Evolutionary conservation across 2,113 vertebrate species (phyloP).

Genomic region (Tetraodon nigroviridis): DNA sequence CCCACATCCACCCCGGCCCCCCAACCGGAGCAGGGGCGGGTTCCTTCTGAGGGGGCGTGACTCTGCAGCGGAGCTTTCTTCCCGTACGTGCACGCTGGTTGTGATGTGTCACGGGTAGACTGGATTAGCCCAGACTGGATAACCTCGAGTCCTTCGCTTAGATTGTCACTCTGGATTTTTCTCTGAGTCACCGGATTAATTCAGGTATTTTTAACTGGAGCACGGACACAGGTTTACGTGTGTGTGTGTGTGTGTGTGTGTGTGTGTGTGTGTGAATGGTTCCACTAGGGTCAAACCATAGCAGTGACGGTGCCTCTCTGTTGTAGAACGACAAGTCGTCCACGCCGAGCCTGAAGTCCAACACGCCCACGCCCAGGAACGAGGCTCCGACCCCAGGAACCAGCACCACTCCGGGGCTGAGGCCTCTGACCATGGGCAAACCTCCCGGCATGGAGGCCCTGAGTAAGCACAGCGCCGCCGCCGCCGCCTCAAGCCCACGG

Average conservation of each 20-base stretch:
- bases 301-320: constrained; percentile 22
- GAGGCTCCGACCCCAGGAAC: constrained; percentile 92
- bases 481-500: no score
- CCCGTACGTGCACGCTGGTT: constrained; percentile 16
- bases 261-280: background rate
- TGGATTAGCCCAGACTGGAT: constrained; percentile 72
- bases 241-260: no score
- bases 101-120: constrained; percentile 69
- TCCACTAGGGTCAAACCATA: no score
- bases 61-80: constrained; percentile 48
- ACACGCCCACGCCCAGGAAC: constrained; percentile 90
- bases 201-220: constrained; percentile 11
- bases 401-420: constrained; percentile 88
- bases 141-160: constrained; percentile 55
- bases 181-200: constrained; percentile 23
- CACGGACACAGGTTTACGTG: constrained; percentile 1
- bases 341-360: constrained; percentile 92
- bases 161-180: constrained; percentile 61
- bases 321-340: constrained; percentile 93
- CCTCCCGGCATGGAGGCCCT: constrained; percentile 86
- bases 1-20: constrained; percentile 1
- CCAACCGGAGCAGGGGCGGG: constrained; percentile 35
- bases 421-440: constrained; percentile 84
- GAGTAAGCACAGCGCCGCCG: constrained; percentile 54
- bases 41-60: constrained; percentile 53